Evolutionary conservation across 2,113 vertebrate species (phyloP).

Genomic region (Daphoenositta chrysoptera): DNA sequence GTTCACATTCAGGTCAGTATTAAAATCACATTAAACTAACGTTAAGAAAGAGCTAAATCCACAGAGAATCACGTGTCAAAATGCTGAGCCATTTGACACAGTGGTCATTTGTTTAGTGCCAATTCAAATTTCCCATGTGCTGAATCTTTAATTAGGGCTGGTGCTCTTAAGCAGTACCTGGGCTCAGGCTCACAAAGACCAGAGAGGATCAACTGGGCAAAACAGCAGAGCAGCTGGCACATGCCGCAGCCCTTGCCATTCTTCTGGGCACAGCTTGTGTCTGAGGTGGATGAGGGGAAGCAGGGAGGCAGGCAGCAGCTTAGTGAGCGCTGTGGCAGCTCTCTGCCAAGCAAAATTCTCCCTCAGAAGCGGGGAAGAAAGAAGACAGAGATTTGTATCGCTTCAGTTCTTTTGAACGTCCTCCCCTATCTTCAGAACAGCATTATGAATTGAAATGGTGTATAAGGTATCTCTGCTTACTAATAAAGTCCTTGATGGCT

Average conservation of each 20-base stretch:
- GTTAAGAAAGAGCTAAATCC: not conserved
- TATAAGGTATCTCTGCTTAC: not conserved
- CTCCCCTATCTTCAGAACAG: not conserved
- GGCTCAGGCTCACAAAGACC: not conserved
- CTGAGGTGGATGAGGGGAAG: not conserved
- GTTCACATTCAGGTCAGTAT: not conserved
- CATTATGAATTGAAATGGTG: not conserved
- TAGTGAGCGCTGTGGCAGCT: rapidly evolving
- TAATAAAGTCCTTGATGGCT: not conserved
- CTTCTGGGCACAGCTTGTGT: not conserved
- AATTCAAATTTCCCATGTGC: not conserved
- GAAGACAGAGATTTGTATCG: rapidly evolving
- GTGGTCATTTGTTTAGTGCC: not conserved
- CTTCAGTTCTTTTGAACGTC: not conserved
- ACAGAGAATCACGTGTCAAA: not conserved
- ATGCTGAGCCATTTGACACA: not conserved
- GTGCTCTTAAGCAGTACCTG: not conserved
- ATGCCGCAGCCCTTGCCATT: not conserved
- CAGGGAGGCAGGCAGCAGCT: not conserved
- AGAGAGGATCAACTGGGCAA: not conserved
- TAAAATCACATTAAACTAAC: slow-evolving; percentile 7
- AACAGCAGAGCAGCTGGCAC: not conserved
- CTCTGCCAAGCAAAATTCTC: not conserved
- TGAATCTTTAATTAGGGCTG: not conserved
- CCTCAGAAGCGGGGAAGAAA: not conserved